phyloP scores from a whole-genome alignment of 2,113 vertebrate species.

The Gnathonemus echidnorhynchus region DNA sequence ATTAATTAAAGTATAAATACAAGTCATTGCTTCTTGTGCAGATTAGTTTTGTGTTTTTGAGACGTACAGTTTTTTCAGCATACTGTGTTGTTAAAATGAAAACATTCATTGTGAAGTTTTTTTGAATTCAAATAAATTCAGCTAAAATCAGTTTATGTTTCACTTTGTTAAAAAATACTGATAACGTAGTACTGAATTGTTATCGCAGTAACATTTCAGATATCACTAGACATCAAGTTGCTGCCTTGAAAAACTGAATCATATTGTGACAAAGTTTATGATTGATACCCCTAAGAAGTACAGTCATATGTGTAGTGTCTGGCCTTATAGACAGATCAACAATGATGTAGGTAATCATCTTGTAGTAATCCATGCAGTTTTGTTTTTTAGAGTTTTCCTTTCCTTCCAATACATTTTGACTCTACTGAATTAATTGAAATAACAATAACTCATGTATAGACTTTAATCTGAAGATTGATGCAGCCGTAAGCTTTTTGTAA shows the following conservation, averaged over 20 bases:
- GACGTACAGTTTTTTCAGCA: not conserved
- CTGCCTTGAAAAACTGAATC: not conserved
- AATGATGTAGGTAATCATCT: not conserved
- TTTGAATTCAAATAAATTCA: not conserved
- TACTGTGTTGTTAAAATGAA: not conserved
- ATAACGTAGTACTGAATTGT: not conserved
- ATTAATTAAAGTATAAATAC: not conserved
- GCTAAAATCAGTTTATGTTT: not conserved
- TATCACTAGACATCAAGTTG: not conserved
- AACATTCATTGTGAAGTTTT: not conserved
- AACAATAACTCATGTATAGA: conserved; percentile 30
- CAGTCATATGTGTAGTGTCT: not conserved
- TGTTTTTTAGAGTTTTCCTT: not conserved
- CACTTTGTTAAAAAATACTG: not conserved
- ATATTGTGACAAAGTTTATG: not conserved
- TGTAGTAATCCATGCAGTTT: not conserved
- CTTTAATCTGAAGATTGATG: conserved; percentile 28
- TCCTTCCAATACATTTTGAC: not conserved
- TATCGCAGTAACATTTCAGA: not conserved
- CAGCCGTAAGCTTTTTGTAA: conserved; percentile 25
- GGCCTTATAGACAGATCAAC: not conserved
- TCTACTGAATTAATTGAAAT: conserved; percentile 26
- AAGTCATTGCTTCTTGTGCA: not conserved
- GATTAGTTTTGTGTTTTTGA: not conserved
- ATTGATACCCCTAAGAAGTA: not conserved